Evolutionary conservation across 2,113 vertebrate species (phyloP), one percentile per base, ranked within the genome.

Genomic region (Suricata suricatta): DNA sequence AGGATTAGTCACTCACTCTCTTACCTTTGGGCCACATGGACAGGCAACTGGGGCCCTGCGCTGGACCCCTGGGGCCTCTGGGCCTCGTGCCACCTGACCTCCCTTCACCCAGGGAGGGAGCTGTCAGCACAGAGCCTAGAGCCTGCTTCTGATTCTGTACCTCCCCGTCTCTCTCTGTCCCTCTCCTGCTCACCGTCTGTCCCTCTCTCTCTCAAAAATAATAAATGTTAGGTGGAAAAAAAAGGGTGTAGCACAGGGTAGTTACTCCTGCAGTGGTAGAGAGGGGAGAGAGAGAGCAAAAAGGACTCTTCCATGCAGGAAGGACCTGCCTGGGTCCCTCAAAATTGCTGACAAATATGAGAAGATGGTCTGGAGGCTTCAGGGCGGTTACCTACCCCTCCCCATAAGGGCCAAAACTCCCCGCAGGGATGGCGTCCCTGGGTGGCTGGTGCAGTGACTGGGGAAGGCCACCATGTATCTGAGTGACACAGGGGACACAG

Each of bases 381-480:
- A 1, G 17, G 9, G 50, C 68, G 13, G 17, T 19, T 38, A 13
- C 17, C 27, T 13, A 14, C 7, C n/a, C 63, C 52, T 41, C 25
- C 15, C 4, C 0, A 0, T 12, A 52, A 64, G 11, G 31, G 7
- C 57, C 63, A 76, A 31, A 44, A 8, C 9, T 15, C 10, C 2
- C 4, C 1, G 47, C 8, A 17, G 47, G 7, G 0, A 29, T 25
- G 6, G 19, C 33, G 47, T 68, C 47, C 79, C 38, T 38, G 23
- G 29, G 33, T 19, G 3, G 19, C 72, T 19, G 52, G 10, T 11
- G 23, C 76, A 38, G 74, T 19, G 16, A 21, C 3, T 19, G 5
- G 41, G 83, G 33, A 72, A 33, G 54, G 38, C 10, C 8, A 3
- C 1, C 0, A 16, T n/a, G n/a, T 54, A 15, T 52, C 86, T 38